Evolutionary conservation across 2,113 vertebrate species (phyloP).

Genomic region (Coreoperca whiteheadi): DNA sequence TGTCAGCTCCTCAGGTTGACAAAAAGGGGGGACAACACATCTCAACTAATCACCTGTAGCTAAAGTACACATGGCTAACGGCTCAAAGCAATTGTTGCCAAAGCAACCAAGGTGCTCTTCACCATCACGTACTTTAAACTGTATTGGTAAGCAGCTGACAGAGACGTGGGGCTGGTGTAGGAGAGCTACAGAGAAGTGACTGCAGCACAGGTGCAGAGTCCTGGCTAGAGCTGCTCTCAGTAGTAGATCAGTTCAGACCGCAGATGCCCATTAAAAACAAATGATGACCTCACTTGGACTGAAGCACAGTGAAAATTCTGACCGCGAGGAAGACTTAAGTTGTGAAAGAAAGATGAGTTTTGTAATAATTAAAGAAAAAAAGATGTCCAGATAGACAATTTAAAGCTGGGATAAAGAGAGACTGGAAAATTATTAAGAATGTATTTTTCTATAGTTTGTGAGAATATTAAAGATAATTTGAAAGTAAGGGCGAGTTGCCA

Average conservation of each 20-base stretch:
- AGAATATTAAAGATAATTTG: conserved; percentile 22
- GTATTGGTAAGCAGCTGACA: conserved; percentile 1
- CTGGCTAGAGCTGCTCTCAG: conserved; percentile 24
- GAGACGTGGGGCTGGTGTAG: conserved; percentile 11
- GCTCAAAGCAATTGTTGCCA: conserved; percentile 20
- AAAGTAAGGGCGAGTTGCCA: conserved; percentile 25
- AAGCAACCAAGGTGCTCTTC: conserved; percentile 8
- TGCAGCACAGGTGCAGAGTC: conserved; percentile 4
- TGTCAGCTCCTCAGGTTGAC: conserved; percentile 1
- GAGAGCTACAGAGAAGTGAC: neutral
- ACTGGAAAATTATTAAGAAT: conserved; percentile 22
- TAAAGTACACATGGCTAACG: neutral
- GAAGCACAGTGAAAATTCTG: conserved; percentile 21
- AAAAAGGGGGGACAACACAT: neutral
- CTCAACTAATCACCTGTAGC: neutral
- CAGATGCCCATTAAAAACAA: conserved; percentile 15
- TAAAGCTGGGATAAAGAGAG: neutral
- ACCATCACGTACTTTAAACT: neutral
- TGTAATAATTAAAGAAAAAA: conserved; percentile 22
- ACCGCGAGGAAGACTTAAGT: conserved; percentile 25
- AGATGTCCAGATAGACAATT: neutral
- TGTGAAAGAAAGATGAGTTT: neutral
- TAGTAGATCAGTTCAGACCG: conserved; percentile 25
- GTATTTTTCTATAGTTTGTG: conserved; percentile 53
- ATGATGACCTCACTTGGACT: conserved; percentile 52